Evolutionary conservation across 2,888 invertebrate species (phyloP), one percentile per base, ranked within the genome.

Genomic region (Biston stratarius): DNA sequence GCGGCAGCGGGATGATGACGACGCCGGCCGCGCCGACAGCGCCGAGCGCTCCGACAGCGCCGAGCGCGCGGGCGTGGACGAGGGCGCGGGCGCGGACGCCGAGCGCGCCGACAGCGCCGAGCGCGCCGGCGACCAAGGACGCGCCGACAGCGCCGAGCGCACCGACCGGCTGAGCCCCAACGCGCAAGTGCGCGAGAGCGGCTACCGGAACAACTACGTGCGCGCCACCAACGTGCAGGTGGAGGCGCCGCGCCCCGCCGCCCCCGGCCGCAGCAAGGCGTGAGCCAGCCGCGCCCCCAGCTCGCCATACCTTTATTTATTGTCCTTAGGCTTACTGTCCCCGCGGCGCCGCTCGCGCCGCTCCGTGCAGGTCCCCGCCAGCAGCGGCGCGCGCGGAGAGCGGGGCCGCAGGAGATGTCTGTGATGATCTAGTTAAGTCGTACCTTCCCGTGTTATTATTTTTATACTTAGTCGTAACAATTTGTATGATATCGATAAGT

Each of bases 291-390:
- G 58, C 72, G 44, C 58, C 71, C 71, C 74, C 80, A 24, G 79
- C 83, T 85, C 87, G 91, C 91, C 91, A 91, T 91, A 91, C 67
- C 69, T 59, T 86, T 91, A 91, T 90, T 91, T 91, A 91, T 91
- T 91, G 74, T 60, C 62, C 73, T 70, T 76, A 74, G 70, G 59
- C 24, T 24, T 24, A 24, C 24, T 24, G 59, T 61, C 62, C 67
- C 61, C 42, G 64, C 59, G 62, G 60, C 11, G 44, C 62, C 65
- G 61, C 45, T 61, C 64, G 60, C n/a, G 44, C 62, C 69, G 64
- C 59, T 63, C 24, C 24, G 24, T 3, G 24, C 24, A 1, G 24
- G 24, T 3, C 24, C 24, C 24, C 24, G 24, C 3, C 24, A n/a
- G n/a, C 24, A 24, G 24, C 24, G 3, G 24, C 24, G 24, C 24